These are phyloP conservation scores for Pseudococcus longispinus DNA, from an alignment of 2,888 invertebrate species.

Conservation along the genomic window DNA sequence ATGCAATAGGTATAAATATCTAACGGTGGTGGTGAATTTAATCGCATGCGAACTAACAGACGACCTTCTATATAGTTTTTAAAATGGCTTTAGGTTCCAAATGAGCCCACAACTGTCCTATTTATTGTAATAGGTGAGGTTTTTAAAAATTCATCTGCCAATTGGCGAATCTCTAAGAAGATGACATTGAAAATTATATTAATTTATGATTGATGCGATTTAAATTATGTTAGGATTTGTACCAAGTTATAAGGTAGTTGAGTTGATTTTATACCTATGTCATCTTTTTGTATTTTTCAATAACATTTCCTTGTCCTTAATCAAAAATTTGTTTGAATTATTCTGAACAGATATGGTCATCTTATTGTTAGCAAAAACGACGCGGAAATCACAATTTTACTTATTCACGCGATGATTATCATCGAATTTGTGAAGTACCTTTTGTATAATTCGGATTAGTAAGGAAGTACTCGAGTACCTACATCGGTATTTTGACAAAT, in stretches of 20 bases:
- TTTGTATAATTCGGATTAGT: too few species aligned
- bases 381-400: neutral
- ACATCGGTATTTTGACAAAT: too few species aligned
- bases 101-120: neutral
- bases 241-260: neutral
- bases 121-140: neutral
- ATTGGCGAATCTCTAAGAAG: neutral
- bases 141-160: neutral
- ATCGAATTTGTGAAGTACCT: too few species aligned
- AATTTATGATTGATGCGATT: conserved; percentile 2
- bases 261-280: neutral
- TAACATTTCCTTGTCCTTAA: neutral
- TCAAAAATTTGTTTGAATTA: neutral
- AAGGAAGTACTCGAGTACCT: too few species aligned
- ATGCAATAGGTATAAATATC: neutral
- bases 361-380: neutral
- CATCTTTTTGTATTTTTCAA: neutral
- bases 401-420: neutral
- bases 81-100: neutral
- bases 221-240: neutral
- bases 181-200: neutral
- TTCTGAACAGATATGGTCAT: neutral
- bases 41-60: neutral
- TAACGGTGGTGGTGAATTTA: neutral
- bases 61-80: neutral